Evolutionary conservation across 2,888 invertebrate species (phyloP).

Genomic region (Nebria salina): DNA sequence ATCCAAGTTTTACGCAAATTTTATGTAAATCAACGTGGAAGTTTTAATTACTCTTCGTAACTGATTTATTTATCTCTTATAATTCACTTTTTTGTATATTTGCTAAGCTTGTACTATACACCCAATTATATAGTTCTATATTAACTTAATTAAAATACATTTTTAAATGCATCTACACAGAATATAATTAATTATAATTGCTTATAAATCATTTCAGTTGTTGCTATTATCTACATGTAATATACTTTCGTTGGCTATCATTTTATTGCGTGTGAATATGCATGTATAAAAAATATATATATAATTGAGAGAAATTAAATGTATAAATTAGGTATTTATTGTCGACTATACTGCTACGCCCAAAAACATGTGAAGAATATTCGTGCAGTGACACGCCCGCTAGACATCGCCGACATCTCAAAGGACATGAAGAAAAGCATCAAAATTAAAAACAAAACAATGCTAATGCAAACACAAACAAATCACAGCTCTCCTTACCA

Average conservation of each 20-base stretch:
- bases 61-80: background rate
- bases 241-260: too few species aligned
- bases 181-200: too few species aligned
- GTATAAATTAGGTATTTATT: slow-evolving; percentile 68
- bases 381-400: slow-evolving; percentile 86
- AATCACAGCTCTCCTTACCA: slow-evolving; percentile 84
- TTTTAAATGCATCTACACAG: too few species aligned
- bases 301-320: slow-evolving; percentile 58
- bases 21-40: background rate
- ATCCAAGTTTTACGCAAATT: background rate
- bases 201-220: too few species aligned
- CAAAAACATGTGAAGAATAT: slow-evolving; percentile 97
- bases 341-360: slow-evolving; percentile 94
- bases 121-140: background rate
- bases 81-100: background rate
- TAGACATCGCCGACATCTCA: slow-evolving; percentile 73
- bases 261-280: too few species aligned
- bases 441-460: slow-evolving; percentile 64
- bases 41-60: background rate
- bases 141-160: background rate
- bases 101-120: background rate
- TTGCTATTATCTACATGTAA: too few species aligned
- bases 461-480: slow-evolving; percentile 68
- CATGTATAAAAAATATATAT: too few species aligned
- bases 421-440: slow-evolving; percentile 66